Conservation (phyloP, 2,888 invertebrate species). For the Nipponacmea schrenckii region DNA sequence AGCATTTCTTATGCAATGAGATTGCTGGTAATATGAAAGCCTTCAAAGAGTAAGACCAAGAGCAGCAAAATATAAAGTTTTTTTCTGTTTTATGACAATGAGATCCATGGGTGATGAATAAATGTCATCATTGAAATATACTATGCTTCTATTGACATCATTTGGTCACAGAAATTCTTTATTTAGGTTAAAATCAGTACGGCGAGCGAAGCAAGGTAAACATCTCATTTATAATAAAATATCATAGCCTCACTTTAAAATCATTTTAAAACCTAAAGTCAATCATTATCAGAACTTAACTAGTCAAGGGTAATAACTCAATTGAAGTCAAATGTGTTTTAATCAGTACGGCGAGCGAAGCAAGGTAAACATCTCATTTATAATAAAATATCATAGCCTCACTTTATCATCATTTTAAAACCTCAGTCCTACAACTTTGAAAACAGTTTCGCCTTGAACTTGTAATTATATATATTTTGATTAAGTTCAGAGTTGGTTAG, state of each 20-base stretch:
- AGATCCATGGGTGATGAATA: not conserved
- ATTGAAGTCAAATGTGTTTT: too few species aligned
- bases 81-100: not conserved
- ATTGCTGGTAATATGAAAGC: too few species aligned
- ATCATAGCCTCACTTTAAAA: not conserved
- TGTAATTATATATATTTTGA: too few species aligned
- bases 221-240: not conserved
- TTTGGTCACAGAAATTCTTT: not conserved
- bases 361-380: too few species aligned
- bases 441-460: too few species aligned
- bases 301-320: not conserved
- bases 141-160: not conserved
- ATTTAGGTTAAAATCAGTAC: not conserved
- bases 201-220: too few species aligned
- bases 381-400: not conserved
- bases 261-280: not conserved
- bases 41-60: too few species aligned
- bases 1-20: too few species aligned
- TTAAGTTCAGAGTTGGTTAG: not conserved
- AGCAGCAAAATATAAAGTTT: too few species aligned
- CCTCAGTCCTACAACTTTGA: too few species aligned
- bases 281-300: not conserved
- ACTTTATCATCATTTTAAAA: not conserved
- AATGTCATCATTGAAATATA: conserved; percentile 2
- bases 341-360: too few species aligned